Conservation (phyloP, 2,113 vertebrate species). For the Cnemophilus loriae region DNA sequence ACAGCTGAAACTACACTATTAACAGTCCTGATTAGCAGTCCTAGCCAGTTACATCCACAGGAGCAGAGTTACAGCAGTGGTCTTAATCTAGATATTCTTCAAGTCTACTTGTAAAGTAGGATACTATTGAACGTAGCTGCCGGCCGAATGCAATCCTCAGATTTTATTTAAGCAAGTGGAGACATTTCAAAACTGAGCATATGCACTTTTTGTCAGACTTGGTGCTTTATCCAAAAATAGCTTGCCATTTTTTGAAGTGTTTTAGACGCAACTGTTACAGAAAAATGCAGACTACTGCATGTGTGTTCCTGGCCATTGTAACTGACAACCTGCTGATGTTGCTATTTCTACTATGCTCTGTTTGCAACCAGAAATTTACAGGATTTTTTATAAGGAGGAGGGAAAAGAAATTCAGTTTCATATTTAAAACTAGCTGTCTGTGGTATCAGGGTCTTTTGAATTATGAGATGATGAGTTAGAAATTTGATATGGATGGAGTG, state of each 20-base stretch:
- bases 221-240: conserved; percentile 25
- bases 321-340: conserved; percentile 32
- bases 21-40: background rate
- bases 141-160: background rate
- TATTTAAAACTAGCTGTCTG: background rate
- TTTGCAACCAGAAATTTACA: conserved; percentile 19
- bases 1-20: background rate
- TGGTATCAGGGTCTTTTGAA: background rate
- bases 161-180: background rate
- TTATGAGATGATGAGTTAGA: background rate
- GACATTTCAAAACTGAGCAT: background rate
- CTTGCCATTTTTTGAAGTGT: background rate
- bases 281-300: conserved; percentile 14
- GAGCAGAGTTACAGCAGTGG: background rate
- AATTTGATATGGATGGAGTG: background rate
- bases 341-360: conserved; percentile 2
- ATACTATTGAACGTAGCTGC: accelerated
- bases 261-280: background rate
- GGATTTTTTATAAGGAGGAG: background rate
- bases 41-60: background rate
- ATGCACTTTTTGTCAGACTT: conserved; percentile 1
- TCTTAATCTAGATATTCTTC: background rate
- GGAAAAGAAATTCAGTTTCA: background rate
- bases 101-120: background rate
- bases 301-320: conserved; percentile 28